phyloP scores from a whole-genome alignment of 2,113 vertebrate genomes.

The Clarias gariepinus region DNA sequence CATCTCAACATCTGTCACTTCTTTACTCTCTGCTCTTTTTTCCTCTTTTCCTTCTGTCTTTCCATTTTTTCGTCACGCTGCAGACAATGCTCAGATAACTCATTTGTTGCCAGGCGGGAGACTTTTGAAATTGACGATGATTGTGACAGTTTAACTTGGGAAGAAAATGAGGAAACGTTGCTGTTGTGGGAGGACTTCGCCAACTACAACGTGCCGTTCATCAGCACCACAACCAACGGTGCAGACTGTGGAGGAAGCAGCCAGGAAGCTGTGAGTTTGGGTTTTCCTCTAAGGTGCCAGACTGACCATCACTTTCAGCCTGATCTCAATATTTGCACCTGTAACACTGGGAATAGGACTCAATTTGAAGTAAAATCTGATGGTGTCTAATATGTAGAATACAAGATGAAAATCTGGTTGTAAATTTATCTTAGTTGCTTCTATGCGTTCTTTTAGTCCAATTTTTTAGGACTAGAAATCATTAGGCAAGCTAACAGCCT shows the following conservation, averaged over 20 bases:
- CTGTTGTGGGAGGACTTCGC: slow-evolving; percentile 97
- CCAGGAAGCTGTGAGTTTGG: slow-evolving; percentile 67
- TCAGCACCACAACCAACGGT: slow-evolving; percentile 41
- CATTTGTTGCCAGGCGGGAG: slow-evolving; percentile 81
- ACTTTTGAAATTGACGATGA: slow-evolving; percentile 93
- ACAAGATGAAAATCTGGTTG: background rate
- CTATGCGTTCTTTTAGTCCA: background rate
- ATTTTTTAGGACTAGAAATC: background rate
- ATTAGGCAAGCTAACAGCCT: background rate
- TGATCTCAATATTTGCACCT: background rate
- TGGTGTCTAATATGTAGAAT: background rate
- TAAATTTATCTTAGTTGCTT: background rate
- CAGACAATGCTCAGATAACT: slow-evolving; percentile 74
- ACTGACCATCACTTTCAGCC: background rate
- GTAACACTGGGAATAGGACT: background rate
- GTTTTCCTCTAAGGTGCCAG: background rate
- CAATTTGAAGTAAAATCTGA: background rate
- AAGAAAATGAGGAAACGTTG: slow-evolving; percentile 94
- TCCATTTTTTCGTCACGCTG: slow-evolving; percentile 17
- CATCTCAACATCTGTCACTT: slow-evolving; percentile 40
- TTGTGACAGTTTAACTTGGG: slow-evolving; percentile 97
- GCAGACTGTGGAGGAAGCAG: slow-evolving; percentile 73
- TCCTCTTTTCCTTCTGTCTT: slow-evolving; percentile 23
- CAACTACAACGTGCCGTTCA: slow-evolving; percentile 84
- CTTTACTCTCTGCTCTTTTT: slow-evolving; percentile 21